Base-by-base conservation (phyloP, 2,113 vertebrate species). In the Aramus guarauna region DNA sequence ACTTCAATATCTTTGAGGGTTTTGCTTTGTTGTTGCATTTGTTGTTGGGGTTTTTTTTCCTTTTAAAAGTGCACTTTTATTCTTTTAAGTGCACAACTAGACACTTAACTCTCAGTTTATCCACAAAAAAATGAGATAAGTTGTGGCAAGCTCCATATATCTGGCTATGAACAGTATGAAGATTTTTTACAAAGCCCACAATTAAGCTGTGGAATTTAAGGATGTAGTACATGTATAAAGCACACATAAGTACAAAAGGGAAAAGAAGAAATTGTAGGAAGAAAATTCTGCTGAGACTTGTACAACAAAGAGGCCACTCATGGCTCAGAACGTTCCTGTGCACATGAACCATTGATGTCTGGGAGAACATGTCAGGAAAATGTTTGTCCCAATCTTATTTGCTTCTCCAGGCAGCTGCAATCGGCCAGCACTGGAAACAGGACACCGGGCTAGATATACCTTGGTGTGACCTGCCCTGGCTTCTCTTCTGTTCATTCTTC, bases 261-360 rank as follows among this genome's bases (percentile, higher is more conserved):
- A 58, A 84, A 69, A 71, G 12, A 24, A 52, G 11, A 63, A 58
- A 20, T 1, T 3, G 15, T 80, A 43, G 8, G 10, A 60, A 81
- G 41, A 66, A 50, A 81, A 62, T 74, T 71, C 5, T 71, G n/a
- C 22, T 12, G 20, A 73, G 1, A 15, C 5, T 20, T 53, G 13
- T n/a, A 39, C 15, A 60, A 27, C 12, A 63, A 72, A 75, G 15
- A 60, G 2, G 9, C 2, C 11, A 30, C 2, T 59, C 48, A 19
- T 2, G 5, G 5, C 9, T 79, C 18, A 39, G 43, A 48, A 43
- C 43, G 6, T 43, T 81, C 21, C 21, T 53, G 5, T 69, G 23
- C 24, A 18, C 15, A 9, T 0, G 8, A 78, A 39, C 2, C 5
- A 1, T 2, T 60, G 30, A 15, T 12, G 12, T 24, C 5, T 71